Evolutionary conservation across 2,113 vertebrate species (phyloP).

Genomic region (Paratilapia polleni): DNA sequence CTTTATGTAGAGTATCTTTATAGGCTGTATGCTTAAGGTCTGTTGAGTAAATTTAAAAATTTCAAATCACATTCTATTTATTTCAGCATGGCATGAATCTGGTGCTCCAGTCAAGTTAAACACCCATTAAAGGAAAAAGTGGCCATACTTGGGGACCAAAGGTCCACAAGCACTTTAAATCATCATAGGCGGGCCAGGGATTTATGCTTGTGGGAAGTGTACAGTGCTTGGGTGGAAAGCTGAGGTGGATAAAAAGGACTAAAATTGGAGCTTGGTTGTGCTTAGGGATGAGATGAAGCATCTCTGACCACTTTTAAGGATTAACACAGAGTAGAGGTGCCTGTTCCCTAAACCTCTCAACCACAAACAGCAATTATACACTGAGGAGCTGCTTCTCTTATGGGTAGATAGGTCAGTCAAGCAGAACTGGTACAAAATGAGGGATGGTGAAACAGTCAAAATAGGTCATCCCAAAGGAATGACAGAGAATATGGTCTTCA

Average conservation of each 20-base stretch:
- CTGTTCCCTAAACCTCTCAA: constrained; percentile 41
- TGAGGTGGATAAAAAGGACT: neutral
- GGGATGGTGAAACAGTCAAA: constrained; percentile 37
- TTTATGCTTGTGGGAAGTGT: constrained; percentile 16
- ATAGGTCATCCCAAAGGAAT: constrained; percentile 33
- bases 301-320: constrained; percentile 52
- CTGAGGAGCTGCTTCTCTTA: constrained; percentile 16
- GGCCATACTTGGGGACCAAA: neutral
- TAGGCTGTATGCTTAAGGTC: neutral
- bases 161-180: constrained; percentile 7
- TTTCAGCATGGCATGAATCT: neutral
- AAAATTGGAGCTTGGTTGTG: constrained; percentile 3
- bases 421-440: constrained; percentile 44
- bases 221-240: neutral
- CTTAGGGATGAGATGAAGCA: constrained; percentile 48
- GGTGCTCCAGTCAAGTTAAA: neutral
- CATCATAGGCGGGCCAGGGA: neutral
- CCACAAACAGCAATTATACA: constrained; percentile 52
- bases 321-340: constrained; percentile 46
- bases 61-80: neutral
- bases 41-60: neutral
- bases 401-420: constrained; percentile 44
- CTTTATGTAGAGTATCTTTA: neutral
- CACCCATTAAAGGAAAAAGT: constrained; percentile 1
- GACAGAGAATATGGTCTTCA: constrained; percentile 12